Percentiles rank a stretch among this genome's conserved stretches.
phyloP scores from a whole-genome alignment of 2,888 invertebrate species.

The Automeris io region DNA sequence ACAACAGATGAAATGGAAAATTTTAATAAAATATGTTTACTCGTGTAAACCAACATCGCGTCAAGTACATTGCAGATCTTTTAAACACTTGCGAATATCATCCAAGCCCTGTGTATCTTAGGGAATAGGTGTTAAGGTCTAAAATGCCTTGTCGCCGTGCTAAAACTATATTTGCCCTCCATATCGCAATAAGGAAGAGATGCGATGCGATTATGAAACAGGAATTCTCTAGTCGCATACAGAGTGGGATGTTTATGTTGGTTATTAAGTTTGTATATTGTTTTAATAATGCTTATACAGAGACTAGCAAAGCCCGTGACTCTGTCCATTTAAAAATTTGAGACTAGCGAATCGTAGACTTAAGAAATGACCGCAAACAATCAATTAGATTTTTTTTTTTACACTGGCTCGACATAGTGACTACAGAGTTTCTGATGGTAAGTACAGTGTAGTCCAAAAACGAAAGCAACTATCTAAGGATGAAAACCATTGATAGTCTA shows the following conservation, averaged over 20 bases:
- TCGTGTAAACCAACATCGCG: constrained; percentile 49
- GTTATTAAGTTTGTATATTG: not conserved
- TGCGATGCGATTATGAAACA: constrained; percentile 46
- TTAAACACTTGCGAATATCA: not conserved
- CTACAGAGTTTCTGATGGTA: too few relatives aligned
- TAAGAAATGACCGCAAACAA: too few relatives aligned
- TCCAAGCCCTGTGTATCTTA: not conserved
- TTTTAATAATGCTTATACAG: not conserved
- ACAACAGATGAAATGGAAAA: constrained; percentile 53
- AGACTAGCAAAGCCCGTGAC: too few relatives aligned
- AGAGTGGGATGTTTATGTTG: constrained; percentile 1
- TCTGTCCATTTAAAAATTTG: too few relatives aligned
- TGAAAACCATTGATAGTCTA: too few relatives aligned
- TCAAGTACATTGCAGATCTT: constrained; percentile 18
- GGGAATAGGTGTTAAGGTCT: not conserved
- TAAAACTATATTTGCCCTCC: constrained; percentile 4
- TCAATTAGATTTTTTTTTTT: too few relatives aligned
- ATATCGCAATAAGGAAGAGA: constrained; percentile 44
- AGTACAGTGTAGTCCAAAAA: too few relatives aligned
- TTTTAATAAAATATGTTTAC: constrained; percentile 64
- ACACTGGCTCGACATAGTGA: too few relatives aligned
- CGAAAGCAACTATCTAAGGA: too few relatives aligned
- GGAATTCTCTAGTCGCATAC: constrained; percentile 20
- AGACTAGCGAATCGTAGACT: too few relatives aligned
- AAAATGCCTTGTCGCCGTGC: not conserved